Evolutionary conservation across 2,797 vertebrate species (phyloP).

Genomic region (Eidolon dupreanum): DNA sequence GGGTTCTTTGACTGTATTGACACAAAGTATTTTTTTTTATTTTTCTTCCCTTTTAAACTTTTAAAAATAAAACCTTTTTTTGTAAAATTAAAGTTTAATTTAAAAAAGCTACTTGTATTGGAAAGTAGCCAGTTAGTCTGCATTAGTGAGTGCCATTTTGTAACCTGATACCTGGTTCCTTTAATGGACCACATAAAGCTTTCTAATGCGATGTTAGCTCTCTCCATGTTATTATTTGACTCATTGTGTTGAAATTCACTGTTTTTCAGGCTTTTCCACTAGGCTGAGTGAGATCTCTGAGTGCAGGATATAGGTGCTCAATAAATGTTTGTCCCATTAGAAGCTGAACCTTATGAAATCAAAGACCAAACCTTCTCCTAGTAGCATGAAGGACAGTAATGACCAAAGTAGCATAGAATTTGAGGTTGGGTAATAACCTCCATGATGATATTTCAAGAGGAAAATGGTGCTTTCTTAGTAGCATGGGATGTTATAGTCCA

Average conservation of each 20-base stretch:
- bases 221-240: background rate
- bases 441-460: background rate
- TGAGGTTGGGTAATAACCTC: background rate
- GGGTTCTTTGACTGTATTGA: background rate
- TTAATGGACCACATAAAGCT: background rate
- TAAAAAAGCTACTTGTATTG: background rate
- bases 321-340: background rate
- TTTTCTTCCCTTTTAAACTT: background rate
- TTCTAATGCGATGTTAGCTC: background rate
- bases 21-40: background rate
- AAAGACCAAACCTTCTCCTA: background rate
- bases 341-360: background rate
- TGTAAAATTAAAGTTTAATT: background rate
- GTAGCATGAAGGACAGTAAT: background rate
- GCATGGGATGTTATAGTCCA: background rate
- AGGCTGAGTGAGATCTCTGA: background rate
- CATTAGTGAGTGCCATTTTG: background rate
- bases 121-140: background rate
- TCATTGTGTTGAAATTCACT: background rate
- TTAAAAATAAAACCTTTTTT: constrained; percentile 1
- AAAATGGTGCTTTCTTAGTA: background rate
- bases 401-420: background rate
- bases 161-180: background rate
- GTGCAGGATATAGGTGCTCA: background rate
- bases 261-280: background rate